Conservation (phyloP, 2,113 vertebrate species). For the Sula dactylatra region DNA sequence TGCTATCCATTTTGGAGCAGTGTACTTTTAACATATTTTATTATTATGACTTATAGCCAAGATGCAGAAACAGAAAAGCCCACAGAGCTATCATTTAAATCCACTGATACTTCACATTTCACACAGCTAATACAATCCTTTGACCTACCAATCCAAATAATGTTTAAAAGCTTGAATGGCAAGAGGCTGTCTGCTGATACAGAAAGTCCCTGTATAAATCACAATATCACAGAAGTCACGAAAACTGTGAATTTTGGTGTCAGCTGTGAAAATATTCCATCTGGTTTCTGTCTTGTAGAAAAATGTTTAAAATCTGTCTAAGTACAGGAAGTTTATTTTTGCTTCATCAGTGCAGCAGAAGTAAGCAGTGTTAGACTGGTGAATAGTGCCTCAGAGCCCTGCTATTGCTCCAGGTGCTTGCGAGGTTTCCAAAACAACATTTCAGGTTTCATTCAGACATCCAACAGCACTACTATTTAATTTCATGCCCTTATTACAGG, state of each 20-base stretch:
- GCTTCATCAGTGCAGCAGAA: slow-evolving; percentile 48
- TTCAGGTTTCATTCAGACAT: not conserved
- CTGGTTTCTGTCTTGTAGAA: slow-evolving; percentile 67
- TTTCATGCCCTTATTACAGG: not conserved
- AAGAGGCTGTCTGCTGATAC: slow-evolving; percentile 31
- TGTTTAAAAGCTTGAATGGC: not conserved
- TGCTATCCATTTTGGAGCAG: not conserved
- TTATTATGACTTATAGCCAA: not conserved
- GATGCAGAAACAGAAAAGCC: not conserved
- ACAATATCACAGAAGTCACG: slow-evolving; percentile 39
- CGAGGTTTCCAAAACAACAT: not conserved
- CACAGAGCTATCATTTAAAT: not conserved
- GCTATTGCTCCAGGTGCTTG: slow-evolving; percentile 38
- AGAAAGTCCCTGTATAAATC: slow-evolving; percentile 60
- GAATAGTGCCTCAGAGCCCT: slow-evolving; percentile 8
- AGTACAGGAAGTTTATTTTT: slow-evolving; percentile 61
- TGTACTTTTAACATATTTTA: not conserved
- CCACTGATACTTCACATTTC: slow-evolving; percentile 25
- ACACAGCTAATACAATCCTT: not conserved
- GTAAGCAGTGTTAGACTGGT: not conserved
- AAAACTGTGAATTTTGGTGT: slow-evolving; percentile 62
- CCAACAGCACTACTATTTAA: not conserved
- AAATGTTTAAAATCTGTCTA: slow-evolving; percentile 68
- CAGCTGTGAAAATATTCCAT: slow-evolving; percentile 73
- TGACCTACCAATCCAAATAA: slow-evolving; percentile 31